phyloP scores from a whole-genome alignment of 1,140 invertebrate genomes.

The Propsilocerus akamusi region DNA sequence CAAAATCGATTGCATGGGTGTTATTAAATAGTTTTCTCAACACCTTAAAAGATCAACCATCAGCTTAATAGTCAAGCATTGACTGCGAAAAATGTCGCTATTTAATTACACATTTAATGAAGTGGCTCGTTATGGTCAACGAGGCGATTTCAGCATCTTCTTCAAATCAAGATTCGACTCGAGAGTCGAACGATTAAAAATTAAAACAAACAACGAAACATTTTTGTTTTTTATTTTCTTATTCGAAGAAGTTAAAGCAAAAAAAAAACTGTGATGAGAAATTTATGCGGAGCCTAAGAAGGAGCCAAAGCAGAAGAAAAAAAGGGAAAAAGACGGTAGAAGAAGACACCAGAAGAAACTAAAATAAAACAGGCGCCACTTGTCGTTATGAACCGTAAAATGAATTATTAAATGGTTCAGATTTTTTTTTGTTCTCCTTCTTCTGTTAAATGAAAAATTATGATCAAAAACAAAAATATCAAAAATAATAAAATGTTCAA shows the following conservation, averaged over 20 bases:
- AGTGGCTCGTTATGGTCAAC: not conserved
- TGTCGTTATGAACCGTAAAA: constrained; percentile 3
- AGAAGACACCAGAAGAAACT: not conserved
- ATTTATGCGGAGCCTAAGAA: too few relatives aligned
- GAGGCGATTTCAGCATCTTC: too few relatives aligned
- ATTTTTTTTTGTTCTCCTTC: not conserved
- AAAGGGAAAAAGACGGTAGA: not conserved
- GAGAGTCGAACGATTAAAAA: too few relatives aligned
- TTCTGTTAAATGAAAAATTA: not conserved
- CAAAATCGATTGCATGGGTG: too few relatives aligned
- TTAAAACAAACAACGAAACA: too few relatives aligned
- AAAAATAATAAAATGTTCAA: too few relatives aligned
- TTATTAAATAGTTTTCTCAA: constrained; percentile 2
- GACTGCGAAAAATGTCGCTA: constrained; percentile 1
- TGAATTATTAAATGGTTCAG: constrained; percentile 2
- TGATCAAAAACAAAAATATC: not conserved
- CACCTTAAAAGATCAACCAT: constrained; percentile 3
- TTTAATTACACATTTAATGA: not conserved
- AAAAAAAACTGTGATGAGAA: too few relatives aligned
- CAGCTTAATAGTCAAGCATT: not conserved
- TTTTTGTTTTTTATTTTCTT: too few relatives aligned
- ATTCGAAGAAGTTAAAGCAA: too few relatives aligned
- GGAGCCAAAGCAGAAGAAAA: not conserved
- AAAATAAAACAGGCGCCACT: not conserved
- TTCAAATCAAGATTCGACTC: too few relatives aligned